Percentiles rank a stretch among this genome's conserved stretches.
Conservation (phyloP, 2,888 invertebrate genomes). For the Polydrusus tereticollis region DNA sequence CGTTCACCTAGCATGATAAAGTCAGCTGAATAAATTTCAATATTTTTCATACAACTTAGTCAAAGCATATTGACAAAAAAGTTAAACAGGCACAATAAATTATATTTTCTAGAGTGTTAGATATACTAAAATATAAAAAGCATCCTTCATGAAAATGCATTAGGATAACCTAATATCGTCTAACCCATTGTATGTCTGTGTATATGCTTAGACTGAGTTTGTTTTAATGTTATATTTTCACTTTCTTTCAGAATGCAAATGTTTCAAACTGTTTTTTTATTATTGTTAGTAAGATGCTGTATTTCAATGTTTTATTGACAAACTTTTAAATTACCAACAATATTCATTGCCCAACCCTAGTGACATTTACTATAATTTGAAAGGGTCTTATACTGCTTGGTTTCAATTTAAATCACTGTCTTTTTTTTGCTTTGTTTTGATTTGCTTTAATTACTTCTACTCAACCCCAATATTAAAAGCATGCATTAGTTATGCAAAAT, state of each 20-base stretch:
- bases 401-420: no score
- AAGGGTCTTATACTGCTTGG: not conserved
- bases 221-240: slow-evolving; percentile 14
- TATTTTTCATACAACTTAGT: slow-evolving; percentile 29
- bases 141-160: not conserved
- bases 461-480: no score
- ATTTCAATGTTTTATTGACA: slow-evolving; percentile 23
- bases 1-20: slow-evolving; percentile 61
- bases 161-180: no score
- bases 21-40: slow-evolving; percentile 22
- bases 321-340: not conserved
- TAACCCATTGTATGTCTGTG: not conserved
- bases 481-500: no score
- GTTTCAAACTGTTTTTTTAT: slow-evolving; percentile 39
- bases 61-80: slow-evolving; percentile 13
- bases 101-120: no score
- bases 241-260: slow-evolving; percentile 44
- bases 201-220: slow-evolving; percentile 34
- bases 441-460: not conserved
- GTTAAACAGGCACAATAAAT: no score
- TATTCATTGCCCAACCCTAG: not conserved
- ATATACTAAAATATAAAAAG: no score
- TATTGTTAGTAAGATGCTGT: slow-evolving; percentile 49
- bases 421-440: not conserved
- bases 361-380: not conserved